Percentiles rank a stretch among this genome's conserved stretches.
phyloP scores from a whole-genome alignment of 2,888 invertebrate genomes.

The Oasisia sp. region DNA sequence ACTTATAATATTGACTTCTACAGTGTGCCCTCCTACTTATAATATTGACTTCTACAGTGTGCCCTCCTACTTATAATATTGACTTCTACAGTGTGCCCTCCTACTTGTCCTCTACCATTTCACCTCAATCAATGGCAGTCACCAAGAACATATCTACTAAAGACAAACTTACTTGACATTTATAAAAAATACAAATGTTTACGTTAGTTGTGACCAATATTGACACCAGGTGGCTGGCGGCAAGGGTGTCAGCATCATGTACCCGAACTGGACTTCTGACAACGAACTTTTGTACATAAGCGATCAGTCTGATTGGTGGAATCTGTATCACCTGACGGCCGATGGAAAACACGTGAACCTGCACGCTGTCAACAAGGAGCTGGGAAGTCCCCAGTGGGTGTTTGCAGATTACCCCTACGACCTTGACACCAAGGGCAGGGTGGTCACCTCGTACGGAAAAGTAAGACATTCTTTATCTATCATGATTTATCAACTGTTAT shows the following conservation, averaged over 20 bases:
- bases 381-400: conserved; percentile 61
- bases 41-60: too few species aligned
- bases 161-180: neutral
- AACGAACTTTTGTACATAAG: conserved; percentile 59
- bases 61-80: too few species aligned
- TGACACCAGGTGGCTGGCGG: conserved; percentile 50
- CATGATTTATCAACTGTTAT: too few species aligned
- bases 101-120: neutral
- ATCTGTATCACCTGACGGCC: conserved; percentile 59
- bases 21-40: too few species aligned
- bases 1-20: too few species aligned
- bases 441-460: conserved; percentile 47
- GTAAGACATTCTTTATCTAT: conserved; percentile 39
- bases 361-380: conserved; percentile 48
- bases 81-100: too few species aligned
- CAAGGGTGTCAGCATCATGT: conserved; percentile 55
- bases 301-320: conserved; percentile 66
- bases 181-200: neutral
- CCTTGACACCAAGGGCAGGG: conserved; percentile 49
- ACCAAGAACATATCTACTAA: neutral
- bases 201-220: conserved; percentile 7
- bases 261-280: conserved; percentile 62
- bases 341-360: conserved; percentile 53
- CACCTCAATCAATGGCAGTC: neutral
- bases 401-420: conserved; percentile 56